phyloP scores from a whole-genome alignment of 1,140 invertebrate species.

The Cryptotermes secundus region DNA sequence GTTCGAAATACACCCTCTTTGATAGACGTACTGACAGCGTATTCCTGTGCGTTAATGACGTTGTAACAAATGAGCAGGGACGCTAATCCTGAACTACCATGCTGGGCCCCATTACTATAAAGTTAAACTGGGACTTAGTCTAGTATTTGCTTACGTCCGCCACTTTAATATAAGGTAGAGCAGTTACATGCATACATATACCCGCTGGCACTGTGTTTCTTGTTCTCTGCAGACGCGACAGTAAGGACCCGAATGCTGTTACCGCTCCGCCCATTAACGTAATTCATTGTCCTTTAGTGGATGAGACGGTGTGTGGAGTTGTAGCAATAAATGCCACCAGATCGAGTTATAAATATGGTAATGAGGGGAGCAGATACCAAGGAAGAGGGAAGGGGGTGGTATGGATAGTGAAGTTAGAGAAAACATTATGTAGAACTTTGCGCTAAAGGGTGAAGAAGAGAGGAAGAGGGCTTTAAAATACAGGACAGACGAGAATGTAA shows the following conservation, averaged over 20 bases:
- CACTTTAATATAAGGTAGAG: not conserved
- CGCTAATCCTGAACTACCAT: not conserved
- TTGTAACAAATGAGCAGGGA: not conserved
- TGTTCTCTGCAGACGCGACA: not conserved
- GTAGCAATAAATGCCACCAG: slow-evolving; percentile 33
- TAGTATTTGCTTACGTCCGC: not conserved
- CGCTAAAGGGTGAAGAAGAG: not conserved
- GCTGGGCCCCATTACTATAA: too few species aligned
- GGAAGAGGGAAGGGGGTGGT: not conserved
- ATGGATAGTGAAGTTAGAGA: not conserved
- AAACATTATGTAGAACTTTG: not conserved
- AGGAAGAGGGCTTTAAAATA: not conserved
- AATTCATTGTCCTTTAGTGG: slow-evolving; percentile 46
- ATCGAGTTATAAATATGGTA: slow-evolving; percentile 36
- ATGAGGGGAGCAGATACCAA: not conserved
- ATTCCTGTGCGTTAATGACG: not conserved
- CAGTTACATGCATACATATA: too few species aligned
- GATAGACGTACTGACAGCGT: not conserved
- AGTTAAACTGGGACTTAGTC: too few species aligned
- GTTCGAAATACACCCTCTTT: not conserved
- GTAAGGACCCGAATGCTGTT: too few species aligned
- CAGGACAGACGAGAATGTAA: not conserved
- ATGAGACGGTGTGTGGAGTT: slow-evolving; percentile 29
- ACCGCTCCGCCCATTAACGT: slow-evolving; percentile 42
- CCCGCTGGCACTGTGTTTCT: not conserved